phyloP scores from a whole-genome alignment of 2,888 invertebrate species.

The Bhutanitis thaidina region DNA sequence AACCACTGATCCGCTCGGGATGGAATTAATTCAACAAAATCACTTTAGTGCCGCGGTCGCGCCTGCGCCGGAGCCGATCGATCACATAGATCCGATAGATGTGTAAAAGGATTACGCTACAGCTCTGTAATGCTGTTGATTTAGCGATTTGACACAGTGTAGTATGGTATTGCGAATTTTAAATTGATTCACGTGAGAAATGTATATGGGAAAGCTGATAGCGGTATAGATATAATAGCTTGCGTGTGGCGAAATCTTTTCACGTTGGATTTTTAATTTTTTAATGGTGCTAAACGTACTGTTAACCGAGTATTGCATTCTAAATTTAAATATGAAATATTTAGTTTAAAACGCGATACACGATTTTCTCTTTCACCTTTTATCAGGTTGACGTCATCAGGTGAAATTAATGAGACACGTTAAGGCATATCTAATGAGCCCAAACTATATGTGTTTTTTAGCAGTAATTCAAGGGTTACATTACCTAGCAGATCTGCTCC shows the following conservation, averaged over 20 bases:
- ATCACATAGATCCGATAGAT: conserved; percentile 52
- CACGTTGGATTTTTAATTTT: neutral
- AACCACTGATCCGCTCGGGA: neutral
- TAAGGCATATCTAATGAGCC: no score
- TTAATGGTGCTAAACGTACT: neutral
- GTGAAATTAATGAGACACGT: no score
- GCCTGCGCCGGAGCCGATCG: conserved; percentile 36
- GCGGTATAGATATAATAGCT: conserved; percentile 8
- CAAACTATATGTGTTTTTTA: no score
- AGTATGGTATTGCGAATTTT: conserved; percentile 53
- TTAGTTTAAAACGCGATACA: no score
- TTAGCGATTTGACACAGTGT: conserved; percentile 64
- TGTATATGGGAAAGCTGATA: conserved; percentile 45
- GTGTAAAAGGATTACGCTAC: conserved; percentile 52
- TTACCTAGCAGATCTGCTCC: no score
- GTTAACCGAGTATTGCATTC: no score
- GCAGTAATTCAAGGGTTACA: no score
- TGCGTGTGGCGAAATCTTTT: conserved; percentile 2
- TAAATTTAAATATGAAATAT: no score
- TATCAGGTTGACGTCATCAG: no score
- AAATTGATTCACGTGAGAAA: conserved; percentile 68
- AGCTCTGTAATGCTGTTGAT: conserved; percentile 45
- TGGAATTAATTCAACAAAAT: conserved; percentile 25
- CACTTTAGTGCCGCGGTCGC: conserved; percentile 43
- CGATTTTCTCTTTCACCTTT: no score